Evolutionary conservation across 2,797 vertebrate genomes (phyloP).

Genomic region (Oryzias sinensis): DNA sequence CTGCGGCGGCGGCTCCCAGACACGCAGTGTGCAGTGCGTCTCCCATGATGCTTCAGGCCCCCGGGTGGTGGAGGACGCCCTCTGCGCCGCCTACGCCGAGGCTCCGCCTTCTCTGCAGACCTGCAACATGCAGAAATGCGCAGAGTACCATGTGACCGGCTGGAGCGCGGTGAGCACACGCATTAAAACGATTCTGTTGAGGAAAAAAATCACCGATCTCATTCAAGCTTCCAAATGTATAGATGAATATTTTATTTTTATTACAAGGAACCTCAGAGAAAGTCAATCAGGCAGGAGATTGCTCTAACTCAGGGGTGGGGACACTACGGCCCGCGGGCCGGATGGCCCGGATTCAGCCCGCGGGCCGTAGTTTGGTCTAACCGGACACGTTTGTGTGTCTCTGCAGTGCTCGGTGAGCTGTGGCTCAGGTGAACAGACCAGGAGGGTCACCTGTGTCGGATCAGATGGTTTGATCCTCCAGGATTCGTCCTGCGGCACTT

Average conservation of each 20-base stretch:
- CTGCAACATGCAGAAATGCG: conserved; percentile 85
- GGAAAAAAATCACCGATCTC: too few species aligned
- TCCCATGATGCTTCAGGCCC: conserved; percentile 74
- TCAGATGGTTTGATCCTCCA: conserved; percentile 74
- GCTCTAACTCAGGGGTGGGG: too few species aligned
- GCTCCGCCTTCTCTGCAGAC: conserved; percentile 81
- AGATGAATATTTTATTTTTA: too few species aligned
- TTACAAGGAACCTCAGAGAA: too few species aligned
- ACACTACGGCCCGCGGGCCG: too few species aligned
- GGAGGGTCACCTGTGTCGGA: conserved; percentile 80
- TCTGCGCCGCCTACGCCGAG: conserved; percentile 78
- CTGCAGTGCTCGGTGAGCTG: conserved; percentile 90
- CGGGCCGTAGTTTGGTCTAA: too few species aligned
- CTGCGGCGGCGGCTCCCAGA: conserved; percentile 89
- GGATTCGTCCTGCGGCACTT: conserved; percentile 75
- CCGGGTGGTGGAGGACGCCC: conserved; percentile 76
- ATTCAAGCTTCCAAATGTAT: too few species aligned
- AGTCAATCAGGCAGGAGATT: too few species aligned
- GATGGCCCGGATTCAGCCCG: too few species aligned
- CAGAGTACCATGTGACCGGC: conserved; percentile 72
- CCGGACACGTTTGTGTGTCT: not conserved
- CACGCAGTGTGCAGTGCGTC: conserved; percentile 85
- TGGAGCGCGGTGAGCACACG: conserved; percentile 85
- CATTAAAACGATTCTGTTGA: not conserved
- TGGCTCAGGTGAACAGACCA: conserved; percentile 84